These are phyloP conservation scores for Netelia fuscicornis DNA, from an alignment of 2,888 invertebrate species.

Conservation along the genomic window DNA sequence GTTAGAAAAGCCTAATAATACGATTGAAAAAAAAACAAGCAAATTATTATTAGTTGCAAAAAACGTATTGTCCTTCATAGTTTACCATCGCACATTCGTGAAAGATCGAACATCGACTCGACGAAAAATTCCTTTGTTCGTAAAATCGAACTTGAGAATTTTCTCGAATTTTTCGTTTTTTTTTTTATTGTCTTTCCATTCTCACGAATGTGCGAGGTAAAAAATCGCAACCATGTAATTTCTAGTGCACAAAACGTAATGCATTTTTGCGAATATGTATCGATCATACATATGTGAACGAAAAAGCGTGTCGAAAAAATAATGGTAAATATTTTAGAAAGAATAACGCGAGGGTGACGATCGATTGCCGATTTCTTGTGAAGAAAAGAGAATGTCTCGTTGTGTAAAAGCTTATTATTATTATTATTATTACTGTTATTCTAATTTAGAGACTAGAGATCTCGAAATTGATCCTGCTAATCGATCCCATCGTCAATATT, in stretches of 20 bases:
- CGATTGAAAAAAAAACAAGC: slow-evolving; percentile 4
- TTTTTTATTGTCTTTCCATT: not conserved
- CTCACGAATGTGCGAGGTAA: not conserved
- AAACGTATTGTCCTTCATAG: slow-evolving; percentile 44
- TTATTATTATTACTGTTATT: slow-evolving; percentile 47
- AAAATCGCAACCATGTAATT: slow-evolving; percentile 2
- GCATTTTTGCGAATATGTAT: not conserved
- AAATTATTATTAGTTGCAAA: slow-evolving; percentile 38
- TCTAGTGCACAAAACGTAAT: slow-evolving; percentile 1
- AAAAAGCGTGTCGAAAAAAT: no score
- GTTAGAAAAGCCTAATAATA: slow-evolving; percentile 42
- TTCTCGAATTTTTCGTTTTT: not conserved
- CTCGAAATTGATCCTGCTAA: slow-evolving; percentile 39
- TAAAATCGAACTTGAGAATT: not conserved
- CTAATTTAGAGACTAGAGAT: slow-evolving; percentile 55
- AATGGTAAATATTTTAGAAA: no score
- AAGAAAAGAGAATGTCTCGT: slow-evolving; percentile 58
- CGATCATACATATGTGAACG: not conserved
- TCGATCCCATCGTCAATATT: not conserved
- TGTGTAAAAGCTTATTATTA: slow-evolving; percentile 52
- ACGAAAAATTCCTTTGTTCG: slow-evolving; percentile 72
- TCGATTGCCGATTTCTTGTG: not conserved
- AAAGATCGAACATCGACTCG: slow-evolving; percentile 19
- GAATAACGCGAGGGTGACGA: not conserved
- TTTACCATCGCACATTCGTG: slow-evolving; percentile 53